Evolutionary conservation across 2,888 invertebrate genomes (phyloP).

Genomic region (Nowickia ferox): DNA sequence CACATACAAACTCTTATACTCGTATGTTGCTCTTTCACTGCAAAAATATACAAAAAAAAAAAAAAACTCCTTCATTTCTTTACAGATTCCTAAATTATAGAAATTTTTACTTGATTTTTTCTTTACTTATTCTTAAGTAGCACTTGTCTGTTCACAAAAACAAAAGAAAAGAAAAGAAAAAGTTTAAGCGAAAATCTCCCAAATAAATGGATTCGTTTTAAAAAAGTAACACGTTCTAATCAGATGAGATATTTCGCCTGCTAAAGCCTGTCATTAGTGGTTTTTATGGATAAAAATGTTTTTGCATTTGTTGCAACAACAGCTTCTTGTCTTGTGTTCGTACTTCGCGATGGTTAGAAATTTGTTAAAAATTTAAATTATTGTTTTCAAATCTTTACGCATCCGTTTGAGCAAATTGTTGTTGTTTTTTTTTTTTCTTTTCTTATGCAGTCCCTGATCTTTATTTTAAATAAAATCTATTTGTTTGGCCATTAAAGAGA

Average conservation of each 20-base stretch:
- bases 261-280: conserved; percentile 74
- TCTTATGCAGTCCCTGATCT: background rate
- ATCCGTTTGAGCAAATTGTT: conserved; percentile 60
- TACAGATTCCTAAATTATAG: conserved; percentile 78
- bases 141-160: conserved; percentile 51
- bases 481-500: background rate
- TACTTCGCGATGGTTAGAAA: conserved; percentile 12
- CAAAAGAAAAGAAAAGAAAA: background rate
- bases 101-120: conserved; percentile 75
- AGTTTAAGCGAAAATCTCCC: conserved; percentile 27
- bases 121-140: conserved; percentile 41
- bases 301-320: conserved; percentile 39
- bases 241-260: conserved; percentile 58
- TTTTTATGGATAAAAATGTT: conserved; percentile 68
- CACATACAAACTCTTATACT: conserved; percentile 51
- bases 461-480: conserved; percentile 42
- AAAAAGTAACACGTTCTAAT: conserved; percentile 75
- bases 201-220: conserved; percentile 72
- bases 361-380: conserved; percentile 65
- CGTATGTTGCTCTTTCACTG: background rate
- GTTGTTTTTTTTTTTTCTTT: background rate
- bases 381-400: conserved; percentile 69
- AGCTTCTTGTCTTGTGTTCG: conserved; percentile 15
- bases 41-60: background rate
- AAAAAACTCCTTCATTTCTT: conserved; percentile 70